phyloP scores from a whole-genome alignment of 2,113 vertebrate genomes.

The Salvelinus sp. region DNA sequence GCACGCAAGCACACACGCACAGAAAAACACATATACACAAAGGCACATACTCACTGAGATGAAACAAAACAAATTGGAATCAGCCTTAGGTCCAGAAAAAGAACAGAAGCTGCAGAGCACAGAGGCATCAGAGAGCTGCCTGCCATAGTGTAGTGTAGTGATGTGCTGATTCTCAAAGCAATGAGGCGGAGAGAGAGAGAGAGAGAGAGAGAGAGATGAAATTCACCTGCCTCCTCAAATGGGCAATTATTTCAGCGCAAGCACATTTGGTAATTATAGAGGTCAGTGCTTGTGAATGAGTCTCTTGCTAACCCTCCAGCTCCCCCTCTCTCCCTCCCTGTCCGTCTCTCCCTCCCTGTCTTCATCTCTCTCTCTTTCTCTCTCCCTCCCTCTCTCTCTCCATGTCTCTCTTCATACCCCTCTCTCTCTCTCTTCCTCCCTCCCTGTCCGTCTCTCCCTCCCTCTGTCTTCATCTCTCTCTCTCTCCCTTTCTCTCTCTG shows the following conservation, averaged over 20 bases:
- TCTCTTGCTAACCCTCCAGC: conserved; percentile 9
- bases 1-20: too few species aligned
- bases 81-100: too few species aligned
- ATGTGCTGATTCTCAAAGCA: neutral
- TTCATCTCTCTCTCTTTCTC: neutral
- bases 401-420: conserved; percentile 6
- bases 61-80: too few species aligned
- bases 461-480: conserved; percentile 6
- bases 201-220: conserved; percentile 21
- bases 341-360: neutral
- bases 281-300: conserved; percentile 41
- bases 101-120: neutral
- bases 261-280: conserved; percentile 53
- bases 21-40: neutral
- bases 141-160: too few species aligned
- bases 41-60: too few species aligned
- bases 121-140: neutral
- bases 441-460: neutral
- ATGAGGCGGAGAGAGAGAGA: neutral
- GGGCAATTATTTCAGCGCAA: conserved; percentile 57
- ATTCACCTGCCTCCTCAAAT: conserved; percentile 55
- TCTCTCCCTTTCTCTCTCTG: neutral
- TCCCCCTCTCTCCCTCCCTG: neutral
- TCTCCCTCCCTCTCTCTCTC: neutral
- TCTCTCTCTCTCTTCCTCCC: neutral